Percentiles rank a stretch among this genome's conserved stretches.
These are phyloP conservation scores for Allygus modestus DNA, from an alignment of 2,888 invertebrate species.

Conservation along the genomic window DNA sequence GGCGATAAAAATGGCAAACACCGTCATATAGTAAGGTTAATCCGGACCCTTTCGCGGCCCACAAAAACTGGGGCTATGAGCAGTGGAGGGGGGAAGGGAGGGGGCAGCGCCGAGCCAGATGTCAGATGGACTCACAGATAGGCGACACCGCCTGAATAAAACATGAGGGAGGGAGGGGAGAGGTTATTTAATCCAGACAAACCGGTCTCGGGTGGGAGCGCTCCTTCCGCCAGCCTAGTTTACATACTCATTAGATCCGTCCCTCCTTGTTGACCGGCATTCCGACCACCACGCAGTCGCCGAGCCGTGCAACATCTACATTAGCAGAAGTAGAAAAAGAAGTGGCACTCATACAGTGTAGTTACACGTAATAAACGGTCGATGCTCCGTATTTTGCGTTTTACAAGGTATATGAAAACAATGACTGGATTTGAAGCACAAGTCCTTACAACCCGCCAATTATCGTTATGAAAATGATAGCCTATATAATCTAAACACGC, in stretches of 20 bases:
- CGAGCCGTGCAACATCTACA: not conserved
- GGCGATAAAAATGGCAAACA: conserved; percentile 35
- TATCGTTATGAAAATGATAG: too few species aligned
- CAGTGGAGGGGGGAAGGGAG: not conserved
- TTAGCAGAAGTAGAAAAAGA: too few species aligned
- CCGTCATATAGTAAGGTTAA: conserved; percentile 23
- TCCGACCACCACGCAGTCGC: too few species aligned
- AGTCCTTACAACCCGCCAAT: too few species aligned
- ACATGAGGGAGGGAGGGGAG: conserved; percentile 12
- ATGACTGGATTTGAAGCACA: too few species aligned
- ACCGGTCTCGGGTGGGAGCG: conserved; percentile 43
- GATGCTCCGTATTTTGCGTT: too few species aligned
- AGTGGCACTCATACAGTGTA: too few species aligned
- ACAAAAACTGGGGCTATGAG: conserved; percentile 51
- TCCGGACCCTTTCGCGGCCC: conserved; percentile 29
- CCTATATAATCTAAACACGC: too few species aligned
- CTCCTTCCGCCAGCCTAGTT: conserved; percentile 44
- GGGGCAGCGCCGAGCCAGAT: conserved; percentile 29
- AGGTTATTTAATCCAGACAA: conserved; percentile 54
- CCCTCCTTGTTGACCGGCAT: conserved; percentile 10
- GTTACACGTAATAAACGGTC: too few species aligned
- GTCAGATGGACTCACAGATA: conserved; percentile 45
- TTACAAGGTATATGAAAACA: too few species aligned
- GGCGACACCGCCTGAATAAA: conserved; percentile 51
- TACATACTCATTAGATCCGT: conserved; percentile 50